phyloP scores from a whole-genome alignment of 92 coral and sea anemone genomes.

The Hydrozoanthus gracilis region DNA sequence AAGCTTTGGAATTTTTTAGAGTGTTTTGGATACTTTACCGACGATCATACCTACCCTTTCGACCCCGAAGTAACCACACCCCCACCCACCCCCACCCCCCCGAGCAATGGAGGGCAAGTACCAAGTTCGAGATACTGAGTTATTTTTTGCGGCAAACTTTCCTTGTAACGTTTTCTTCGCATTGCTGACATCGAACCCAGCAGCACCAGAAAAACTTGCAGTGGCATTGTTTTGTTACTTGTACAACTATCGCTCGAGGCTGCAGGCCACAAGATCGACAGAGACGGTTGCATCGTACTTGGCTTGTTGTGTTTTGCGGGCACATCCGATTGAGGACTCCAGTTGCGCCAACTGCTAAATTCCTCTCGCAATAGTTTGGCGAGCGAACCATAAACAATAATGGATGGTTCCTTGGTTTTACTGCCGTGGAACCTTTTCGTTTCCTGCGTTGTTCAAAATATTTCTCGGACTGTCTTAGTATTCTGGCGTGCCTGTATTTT shows the following conservation, averaged over 20 bases:
- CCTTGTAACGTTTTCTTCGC: slow-evolving; percentile 37
- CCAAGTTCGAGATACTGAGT: background rate
- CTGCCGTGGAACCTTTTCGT: slow-evolving; percentile 30
- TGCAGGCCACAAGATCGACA: slow-evolving; percentile 69
- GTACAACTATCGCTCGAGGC: slow-evolving; percentile 8
- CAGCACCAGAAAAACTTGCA: slow-evolving; percentile 95
- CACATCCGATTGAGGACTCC: slow-evolving; percentile 87
- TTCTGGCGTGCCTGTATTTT: slow-evolving; percentile 66
- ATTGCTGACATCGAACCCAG: slow-evolving; percentile 64
- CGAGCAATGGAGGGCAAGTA: too few species aligned
- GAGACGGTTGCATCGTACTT: slow-evolving; percentile 58
- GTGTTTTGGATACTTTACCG: too few species aligned
- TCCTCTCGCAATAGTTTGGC: slow-evolving; percentile 79
- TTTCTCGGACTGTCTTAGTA: slow-evolving; percentile 21
- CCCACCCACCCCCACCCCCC: too few species aligned
- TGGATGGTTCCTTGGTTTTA: slow-evolving; percentile 55
- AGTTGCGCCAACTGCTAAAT: slow-evolving; percentile 60
- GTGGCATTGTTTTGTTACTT: slow-evolving; percentile 62
- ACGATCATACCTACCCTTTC: too few species aligned
- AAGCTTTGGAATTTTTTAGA: too few species aligned
- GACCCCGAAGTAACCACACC: too few species aligned
- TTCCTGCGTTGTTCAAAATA: slow-evolving; percentile 8
- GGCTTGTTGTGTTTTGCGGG: slow-evolving; percentile 48
- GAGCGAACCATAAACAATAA: slow-evolving; percentile 71
- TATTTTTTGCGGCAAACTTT: slow-evolving; percentile 42